A percentile compares a stretch with the other conserved stretches of the same genome.
Conservation (phyloP, 2,888 invertebrate species). For the Vandiemenella viatica region DNA sequence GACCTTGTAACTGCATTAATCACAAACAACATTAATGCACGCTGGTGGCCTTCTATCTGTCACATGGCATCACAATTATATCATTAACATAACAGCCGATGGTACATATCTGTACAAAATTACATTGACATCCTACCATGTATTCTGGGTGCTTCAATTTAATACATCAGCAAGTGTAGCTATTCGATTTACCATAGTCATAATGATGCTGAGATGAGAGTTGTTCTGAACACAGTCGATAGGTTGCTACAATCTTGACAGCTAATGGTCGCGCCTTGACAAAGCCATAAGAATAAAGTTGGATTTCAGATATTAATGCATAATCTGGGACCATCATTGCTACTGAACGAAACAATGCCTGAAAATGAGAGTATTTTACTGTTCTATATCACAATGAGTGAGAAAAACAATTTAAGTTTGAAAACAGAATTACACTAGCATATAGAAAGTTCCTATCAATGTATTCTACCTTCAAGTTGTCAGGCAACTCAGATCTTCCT, state of each 20-base stretch:
- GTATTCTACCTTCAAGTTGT: conserved; percentile 63
- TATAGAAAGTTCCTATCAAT: background rate
- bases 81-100: too few relatives aligned
- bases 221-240: conserved; percentile 84
- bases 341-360: conserved; percentile 82
- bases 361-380: background rate
- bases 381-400: background rate
- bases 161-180: too few relatives aligned
- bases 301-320: conserved; percentile 86
- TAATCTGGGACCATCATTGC: conserved; percentile 99
- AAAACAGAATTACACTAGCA: background rate
- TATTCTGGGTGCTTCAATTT: too few relatives aligned
- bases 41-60: too few relatives aligned
- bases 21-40: too few relatives aligned
- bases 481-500: conserved; percentile 82
- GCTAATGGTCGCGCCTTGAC: conserved; percentile 74
- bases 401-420: background rate
- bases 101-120: too few relatives aligned
- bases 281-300: conserved; percentile 84
- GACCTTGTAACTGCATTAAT: too few relatives aligned
- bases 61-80: too few relatives aligned
- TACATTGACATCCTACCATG: too few relatives aligned
- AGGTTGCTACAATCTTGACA: conserved; percentile 88
- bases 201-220: conserved; percentile 87
- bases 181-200: conserved; percentile 75